Evolutionary conservation across 2,113 vertebrate species (phyloP).

Genomic region (Ardeotis arabs): DNA sequence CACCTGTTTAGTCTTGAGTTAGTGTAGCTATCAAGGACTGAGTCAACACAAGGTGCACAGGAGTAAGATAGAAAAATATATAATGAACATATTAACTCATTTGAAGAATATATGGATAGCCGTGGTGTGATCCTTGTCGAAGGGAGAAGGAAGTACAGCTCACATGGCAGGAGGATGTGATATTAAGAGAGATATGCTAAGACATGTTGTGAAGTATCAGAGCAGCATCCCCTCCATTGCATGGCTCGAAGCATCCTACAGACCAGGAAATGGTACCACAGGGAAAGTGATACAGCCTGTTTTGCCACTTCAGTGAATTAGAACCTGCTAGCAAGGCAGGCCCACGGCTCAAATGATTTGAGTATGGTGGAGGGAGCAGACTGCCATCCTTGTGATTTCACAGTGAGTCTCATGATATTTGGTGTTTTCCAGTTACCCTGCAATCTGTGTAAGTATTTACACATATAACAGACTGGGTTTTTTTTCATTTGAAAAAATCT

Average conservation of each 20-base stretch:
- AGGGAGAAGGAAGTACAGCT: not conserved
- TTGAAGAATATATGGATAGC: not conserved
- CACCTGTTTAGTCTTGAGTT: not conserved
- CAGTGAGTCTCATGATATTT: not conserved
- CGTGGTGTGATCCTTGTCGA: not conserved
- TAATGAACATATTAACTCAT: not conserved
- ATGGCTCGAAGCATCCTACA: not conserved
- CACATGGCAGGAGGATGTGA: not conserved
- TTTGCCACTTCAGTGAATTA: not conserved
- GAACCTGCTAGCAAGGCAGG: not conserved
- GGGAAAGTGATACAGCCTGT: not conserved
- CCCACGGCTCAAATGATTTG: not conserved
- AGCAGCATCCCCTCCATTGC: not conserved
- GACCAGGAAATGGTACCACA: fast-evolving
- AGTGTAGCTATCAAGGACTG: not conserved
- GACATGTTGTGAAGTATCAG: not conserved
- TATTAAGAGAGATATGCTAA: not conserved
- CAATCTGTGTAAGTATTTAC: not conserved
- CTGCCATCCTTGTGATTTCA: not conserved
- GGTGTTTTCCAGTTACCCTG: not conserved
- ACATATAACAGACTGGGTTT: not conserved
- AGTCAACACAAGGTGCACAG: not conserved
- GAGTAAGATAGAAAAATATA: not conserved
- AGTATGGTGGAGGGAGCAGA: not conserved
- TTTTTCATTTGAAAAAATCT: not conserved